Conservation (phyloP, 2,888 invertebrate genomes). For the Stratiomys singularior region DNA sequence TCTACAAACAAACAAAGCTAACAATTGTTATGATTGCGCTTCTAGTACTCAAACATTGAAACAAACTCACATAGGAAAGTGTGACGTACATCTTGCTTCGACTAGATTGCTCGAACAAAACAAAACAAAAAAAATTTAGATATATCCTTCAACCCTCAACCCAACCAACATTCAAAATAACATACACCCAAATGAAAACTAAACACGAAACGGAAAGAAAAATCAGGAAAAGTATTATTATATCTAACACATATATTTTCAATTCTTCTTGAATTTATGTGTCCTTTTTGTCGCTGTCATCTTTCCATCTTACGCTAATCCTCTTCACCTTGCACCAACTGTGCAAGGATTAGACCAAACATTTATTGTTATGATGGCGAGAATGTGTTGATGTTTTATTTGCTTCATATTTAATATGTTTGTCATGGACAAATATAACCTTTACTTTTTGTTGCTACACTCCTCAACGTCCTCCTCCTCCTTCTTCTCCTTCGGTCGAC, state of each 20-base stretch:
- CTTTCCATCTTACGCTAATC: neutral
- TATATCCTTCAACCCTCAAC: too few species aligned
- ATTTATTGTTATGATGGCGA: neutral
- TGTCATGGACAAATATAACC: constrained; percentile 33
- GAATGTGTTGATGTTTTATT: constrained; percentile 1
- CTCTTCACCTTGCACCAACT: constrained; percentile 2
- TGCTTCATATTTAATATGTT: constrained; percentile 37
- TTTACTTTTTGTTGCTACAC: constrained; percentile 1
- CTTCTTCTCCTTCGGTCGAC: neutral
- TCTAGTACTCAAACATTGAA: too few species aligned
- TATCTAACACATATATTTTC: neutral
- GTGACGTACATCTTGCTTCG: too few species aligned
- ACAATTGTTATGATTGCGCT: too few species aligned
- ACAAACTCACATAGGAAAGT: too few species aligned
- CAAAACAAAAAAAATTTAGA: too few species aligned
- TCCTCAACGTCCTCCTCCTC: neutral
- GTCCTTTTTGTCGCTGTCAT: neutral
- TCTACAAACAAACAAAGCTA: too few species aligned
- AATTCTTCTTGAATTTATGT: constrained; percentile 14
- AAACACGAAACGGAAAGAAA: too few species aligned
- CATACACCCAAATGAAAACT: too few species aligned
- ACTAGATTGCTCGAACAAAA: too few species aligned
- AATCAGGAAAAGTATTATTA: neutral
- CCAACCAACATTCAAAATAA: too few species aligned
- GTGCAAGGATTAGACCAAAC: constrained; percentile 24